Evolutionary conservation across 2,797 vertebrate species (phyloP).

Genomic region (Pipistrellus kuhlii): DNA sequence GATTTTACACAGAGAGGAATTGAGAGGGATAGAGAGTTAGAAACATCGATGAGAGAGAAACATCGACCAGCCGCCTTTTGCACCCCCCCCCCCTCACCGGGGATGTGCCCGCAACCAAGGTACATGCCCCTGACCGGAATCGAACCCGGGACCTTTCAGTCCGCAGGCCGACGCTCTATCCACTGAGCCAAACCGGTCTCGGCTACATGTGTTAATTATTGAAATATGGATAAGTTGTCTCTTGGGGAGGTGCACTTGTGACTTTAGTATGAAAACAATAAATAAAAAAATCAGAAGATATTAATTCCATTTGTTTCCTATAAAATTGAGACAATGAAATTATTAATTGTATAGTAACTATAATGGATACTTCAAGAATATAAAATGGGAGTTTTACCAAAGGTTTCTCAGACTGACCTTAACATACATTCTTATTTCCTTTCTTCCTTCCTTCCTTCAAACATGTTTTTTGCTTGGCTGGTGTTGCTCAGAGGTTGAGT

Average conservation of each 20-base stretch:
- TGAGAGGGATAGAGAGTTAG: too few relatives aligned
- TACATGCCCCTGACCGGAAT: too few relatives aligned
- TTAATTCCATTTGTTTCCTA: not conserved
- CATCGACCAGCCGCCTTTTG: too few relatives aligned
- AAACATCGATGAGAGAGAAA: too few relatives aligned
- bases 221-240: constrained; percentile 36
- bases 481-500: too few relatives aligned
- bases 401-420: not conserved
- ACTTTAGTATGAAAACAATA: not conserved
- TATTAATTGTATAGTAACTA: not conserved
- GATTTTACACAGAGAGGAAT: too few relatives aligned
- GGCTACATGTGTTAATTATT: not conserved
- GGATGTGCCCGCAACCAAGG: too few relatives aligned
- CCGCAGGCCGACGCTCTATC: too few relatives aligned
- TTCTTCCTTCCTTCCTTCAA: not conserved
- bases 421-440: not conserved
- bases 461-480: not conserved
- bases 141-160: too few relatives aligned
- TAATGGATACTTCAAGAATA: not conserved
- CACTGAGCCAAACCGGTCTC: too few relatives aligned
- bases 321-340: constrained; percentile 8
- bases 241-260: not conserved
- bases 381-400: not conserved
- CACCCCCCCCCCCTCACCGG: too few relatives aligned
- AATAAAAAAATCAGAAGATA: not conserved